Evolutionary conservation across 2,113 vertebrate species (phyloP).

Genomic region (Paratilapia polleni): DNA sequence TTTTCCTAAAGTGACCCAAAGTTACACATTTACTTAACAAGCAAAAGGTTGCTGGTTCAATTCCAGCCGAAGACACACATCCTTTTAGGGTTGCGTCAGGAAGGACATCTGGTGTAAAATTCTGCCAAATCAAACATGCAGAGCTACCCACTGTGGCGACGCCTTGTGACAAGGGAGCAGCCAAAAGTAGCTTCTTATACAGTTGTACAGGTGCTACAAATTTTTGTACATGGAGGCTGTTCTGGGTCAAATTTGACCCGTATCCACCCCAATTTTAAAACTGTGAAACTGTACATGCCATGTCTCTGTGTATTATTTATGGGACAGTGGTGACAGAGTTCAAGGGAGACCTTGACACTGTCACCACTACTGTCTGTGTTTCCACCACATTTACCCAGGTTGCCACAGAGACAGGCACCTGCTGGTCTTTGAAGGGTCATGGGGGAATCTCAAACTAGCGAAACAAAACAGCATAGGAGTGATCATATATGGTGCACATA

Average conservation of each 20-base stretch:
- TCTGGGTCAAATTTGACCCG: neutral
- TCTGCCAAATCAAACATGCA: too few species aligned
- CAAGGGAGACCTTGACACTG: neutral
- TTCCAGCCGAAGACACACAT: too few species aligned
- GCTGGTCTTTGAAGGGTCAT: neutral
- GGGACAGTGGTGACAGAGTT: neutral
- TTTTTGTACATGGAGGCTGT: neutral
- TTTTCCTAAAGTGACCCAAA: neutral
- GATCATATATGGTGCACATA: neutral
- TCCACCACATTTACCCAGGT: neutral
- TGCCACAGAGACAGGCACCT: neutral
- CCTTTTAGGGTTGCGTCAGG: too few species aligned
- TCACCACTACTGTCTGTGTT: neutral
- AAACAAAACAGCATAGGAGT: neutral
- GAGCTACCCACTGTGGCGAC: too few species aligned
- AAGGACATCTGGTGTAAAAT: too few species aligned
- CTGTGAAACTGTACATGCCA: neutral
- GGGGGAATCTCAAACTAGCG: neutral
- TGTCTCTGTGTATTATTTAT: neutral
- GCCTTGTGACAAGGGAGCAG: too few species aligned
- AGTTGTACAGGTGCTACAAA: neutral
- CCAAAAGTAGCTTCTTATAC: too few species aligned
- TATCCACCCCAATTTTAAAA: neutral
- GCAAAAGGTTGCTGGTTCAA: too few species aligned
- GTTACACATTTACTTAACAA: too few species aligned